Evolutionary conservation across 2,888 invertebrate genomes (phyloP).

Genomic region (Chaetogeoica ovagalla): DNA sequence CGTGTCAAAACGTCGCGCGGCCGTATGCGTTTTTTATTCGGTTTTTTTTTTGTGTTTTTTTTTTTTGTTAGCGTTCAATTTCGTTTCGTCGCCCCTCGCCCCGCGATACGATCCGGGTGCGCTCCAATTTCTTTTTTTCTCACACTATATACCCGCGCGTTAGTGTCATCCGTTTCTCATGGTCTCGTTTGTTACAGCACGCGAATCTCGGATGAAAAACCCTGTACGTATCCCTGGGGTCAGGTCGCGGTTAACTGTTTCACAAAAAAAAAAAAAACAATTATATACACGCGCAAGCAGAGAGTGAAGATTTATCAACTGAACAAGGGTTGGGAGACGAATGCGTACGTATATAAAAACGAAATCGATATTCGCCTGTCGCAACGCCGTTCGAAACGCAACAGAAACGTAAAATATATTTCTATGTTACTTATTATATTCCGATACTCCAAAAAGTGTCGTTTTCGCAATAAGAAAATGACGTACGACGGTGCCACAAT

Average conservation of each 20-base stretch:
- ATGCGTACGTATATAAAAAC: no score
- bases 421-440: no score
- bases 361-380: no score
- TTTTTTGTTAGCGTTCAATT: conserved; percentile 30
- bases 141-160: background rate
- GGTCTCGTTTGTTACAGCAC: conserved; percentile 28
- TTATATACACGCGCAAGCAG: no score
- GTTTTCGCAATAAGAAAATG: no score
- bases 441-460: no score
- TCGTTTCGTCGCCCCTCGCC: conserved; percentile 28
- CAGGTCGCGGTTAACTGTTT: conserved; percentile 47
- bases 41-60: background rate
- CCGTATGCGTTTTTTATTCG: background rate
- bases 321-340: no score
- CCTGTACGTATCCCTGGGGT: background rate
- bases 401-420: no score
- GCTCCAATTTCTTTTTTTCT: conserved; percentile 46
- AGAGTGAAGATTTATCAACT: no score
- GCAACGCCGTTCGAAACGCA: no score
- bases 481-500: no score
- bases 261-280: conserved; percentile 7
- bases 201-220: background rate
- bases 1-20: conserved; percentile 38
- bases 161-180: conserved; percentile 46
- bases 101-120: background rate